Conservation (phyloP, 1,140 invertebrate genomes). For the Pentalonia nigronervosa region DNA sequence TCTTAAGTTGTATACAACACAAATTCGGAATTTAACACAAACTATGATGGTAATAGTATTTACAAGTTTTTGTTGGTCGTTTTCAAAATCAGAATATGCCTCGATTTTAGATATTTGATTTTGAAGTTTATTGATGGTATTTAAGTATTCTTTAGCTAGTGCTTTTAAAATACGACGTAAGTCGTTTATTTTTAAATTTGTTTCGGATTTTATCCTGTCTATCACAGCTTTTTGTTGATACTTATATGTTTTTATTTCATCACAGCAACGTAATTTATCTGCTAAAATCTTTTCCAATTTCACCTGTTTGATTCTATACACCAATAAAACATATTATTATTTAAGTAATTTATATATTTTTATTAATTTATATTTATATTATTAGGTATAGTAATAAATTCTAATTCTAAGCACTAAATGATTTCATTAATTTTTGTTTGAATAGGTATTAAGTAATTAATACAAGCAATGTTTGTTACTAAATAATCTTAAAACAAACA, state of each 20-base stretch:
- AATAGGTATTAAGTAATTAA: background rate
- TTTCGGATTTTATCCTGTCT: background rate
- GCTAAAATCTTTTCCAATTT: background rate
- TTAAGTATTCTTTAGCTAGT: background rate
- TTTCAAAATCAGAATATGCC: conserved; percentile 10
- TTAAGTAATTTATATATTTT: background rate
- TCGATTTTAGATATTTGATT: background rate
- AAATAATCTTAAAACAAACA: background rate
- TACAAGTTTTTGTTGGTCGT: background rate
- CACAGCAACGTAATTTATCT: background rate
- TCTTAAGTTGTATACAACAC: background rate
- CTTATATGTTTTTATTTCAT: conserved; percentile 1
- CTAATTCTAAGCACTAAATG: background rate
- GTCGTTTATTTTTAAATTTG: background rate
- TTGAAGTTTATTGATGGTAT: conserved; percentile 9
- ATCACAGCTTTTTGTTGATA: conserved; percentile 3
- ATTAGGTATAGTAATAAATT: background rate
- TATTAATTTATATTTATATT: no score
- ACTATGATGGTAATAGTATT: background rate
- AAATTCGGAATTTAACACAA: background rate
- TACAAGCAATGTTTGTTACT: no score
- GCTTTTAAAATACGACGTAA: conserved; percentile 9
- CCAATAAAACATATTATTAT: background rate
- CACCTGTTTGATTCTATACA: background rate
- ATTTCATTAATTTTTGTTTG: background rate